A percentile compares a stretch with the other conserved stretches of the same genome.
Conservation (phyloP, 2,888 invertebrate genomes). For the Rhamphomyia laevipes region DNA sequence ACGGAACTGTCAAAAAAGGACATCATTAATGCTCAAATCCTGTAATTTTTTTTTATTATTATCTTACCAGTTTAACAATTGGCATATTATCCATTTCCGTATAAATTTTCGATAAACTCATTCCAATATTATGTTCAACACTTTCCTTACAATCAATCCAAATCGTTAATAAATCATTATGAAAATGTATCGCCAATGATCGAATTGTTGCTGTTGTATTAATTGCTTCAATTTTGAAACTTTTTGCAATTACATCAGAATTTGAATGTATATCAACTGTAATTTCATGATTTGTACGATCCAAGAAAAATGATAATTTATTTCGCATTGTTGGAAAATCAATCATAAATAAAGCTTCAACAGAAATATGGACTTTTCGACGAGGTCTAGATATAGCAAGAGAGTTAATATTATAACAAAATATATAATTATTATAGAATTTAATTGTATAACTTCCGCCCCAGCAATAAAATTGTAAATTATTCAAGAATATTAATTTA, state of each 20-base stretch:
- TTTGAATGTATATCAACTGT: constrained; percentile 34
- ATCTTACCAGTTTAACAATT: constrained; percentile 34
- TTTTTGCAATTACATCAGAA: constrained; percentile 31
- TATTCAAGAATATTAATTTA: no score
- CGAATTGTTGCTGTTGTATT: constrained; percentile 38
- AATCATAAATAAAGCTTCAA: constrained; percentile 38
- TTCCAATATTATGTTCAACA: constrained; percentile 32
- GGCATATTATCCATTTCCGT: constrained; percentile 38
- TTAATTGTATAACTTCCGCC: no score
- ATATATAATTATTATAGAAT: neutral
- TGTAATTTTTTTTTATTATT: no score
- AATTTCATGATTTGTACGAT: constrained; percentile 35
- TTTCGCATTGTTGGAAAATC: constrained; percentile 37
- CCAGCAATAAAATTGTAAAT: no score
- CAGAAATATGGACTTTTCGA: constrained; percentile 35
- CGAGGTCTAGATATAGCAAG: constrained; percentile 28
- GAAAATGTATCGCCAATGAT: constrained; percentile 34
- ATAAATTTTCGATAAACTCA: constrained; percentile 33
- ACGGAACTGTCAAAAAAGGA: constrained; percentile 25
- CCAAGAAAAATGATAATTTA: constrained; percentile 38
- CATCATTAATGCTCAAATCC: neutral
- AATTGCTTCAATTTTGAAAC: constrained; percentile 34
- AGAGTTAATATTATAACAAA: constrained; percentile 1
- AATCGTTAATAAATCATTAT: constrained; percentile 31
- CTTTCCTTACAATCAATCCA: constrained; percentile 36